Conservation (phyloP, 2,888 invertebrate species). For the Catocala nupta region DNA sequence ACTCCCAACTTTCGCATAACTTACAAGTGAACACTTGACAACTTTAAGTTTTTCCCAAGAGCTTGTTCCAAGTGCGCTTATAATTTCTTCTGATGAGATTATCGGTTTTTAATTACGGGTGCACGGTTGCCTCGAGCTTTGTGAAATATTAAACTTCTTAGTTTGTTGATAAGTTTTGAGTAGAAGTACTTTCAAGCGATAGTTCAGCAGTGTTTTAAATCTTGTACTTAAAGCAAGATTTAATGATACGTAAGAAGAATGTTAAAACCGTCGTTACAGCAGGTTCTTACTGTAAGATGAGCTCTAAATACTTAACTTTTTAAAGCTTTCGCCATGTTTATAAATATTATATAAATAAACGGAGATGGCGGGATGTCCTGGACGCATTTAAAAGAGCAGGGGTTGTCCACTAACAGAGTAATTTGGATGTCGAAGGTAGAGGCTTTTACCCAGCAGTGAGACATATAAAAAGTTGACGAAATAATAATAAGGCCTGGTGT, state of each 20-base stretch:
- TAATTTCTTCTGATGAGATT: conserved; percentile 57
- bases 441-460: too few species aligned
- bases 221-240: neutral
- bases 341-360: too few species aligned
- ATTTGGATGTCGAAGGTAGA: too few species aligned
- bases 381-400: too few species aligned
- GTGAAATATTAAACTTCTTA: conserved; percentile 35
- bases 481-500: too few species aligned
- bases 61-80: conserved; percentile 30
- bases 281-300: neutral
- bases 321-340: too few species aligned
- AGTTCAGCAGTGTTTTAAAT: conserved; percentile 5
- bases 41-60: conserved; percentile 53
- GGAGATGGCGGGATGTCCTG: too few species aligned
- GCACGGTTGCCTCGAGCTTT: conserved; percentile 29
- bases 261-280: neutral
- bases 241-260: neutral
- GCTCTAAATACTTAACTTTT: neutral
- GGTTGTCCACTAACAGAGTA: too few species aligned
- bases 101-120: conserved; percentile 71
- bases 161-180: conserved; percentile 21
- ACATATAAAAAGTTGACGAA: too few species aligned
- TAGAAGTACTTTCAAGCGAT: conserved; percentile 12
- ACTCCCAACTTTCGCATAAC: conserved; percentile 50
- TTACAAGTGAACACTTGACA: conserved; percentile 51